These are phyloP conservation scores for Pangasius sanitwongsei DNA, from an alignment of 2,797 vertebrate species.

Conservation along the genomic window DNA sequence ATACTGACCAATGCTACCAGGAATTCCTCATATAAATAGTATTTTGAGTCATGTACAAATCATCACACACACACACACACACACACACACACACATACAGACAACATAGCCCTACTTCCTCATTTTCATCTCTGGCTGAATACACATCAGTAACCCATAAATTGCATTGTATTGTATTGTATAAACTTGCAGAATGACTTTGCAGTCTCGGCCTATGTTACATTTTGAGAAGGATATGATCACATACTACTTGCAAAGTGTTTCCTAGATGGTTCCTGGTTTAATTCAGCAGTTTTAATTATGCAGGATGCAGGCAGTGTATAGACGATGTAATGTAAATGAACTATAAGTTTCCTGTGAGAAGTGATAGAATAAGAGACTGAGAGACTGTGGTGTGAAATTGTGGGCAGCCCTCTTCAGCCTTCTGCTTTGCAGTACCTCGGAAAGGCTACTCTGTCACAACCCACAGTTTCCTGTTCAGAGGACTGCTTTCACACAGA, in stretches of 20 bases:
- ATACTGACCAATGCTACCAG: neutral
- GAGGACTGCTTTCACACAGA: slow-evolving; percentile 24
- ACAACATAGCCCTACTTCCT: neutral
- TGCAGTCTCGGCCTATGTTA: neutral
- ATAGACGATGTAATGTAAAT: neutral
- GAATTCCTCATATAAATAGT: neutral
- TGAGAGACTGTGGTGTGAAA: neutral
- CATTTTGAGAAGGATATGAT: neutral
- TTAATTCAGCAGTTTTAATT: neutral
- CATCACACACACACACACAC: neutral
- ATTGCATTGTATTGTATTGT: neutral
- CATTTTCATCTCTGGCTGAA: neutral
- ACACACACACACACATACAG: neutral
- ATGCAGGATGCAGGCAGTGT: neutral
- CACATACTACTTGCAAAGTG: neutral
- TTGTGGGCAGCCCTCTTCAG: neutral
- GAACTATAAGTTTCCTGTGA: neutral
- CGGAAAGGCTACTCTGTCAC: slow-evolving; percentile 63
- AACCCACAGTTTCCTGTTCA: slow-evolving; percentile 69
- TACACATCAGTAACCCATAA: neutral
- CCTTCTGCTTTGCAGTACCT: neutral
- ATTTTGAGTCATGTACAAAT: neutral
- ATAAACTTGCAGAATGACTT: neutral
- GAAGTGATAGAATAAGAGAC: neutral
- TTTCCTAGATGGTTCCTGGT: neutral